These are phyloP conservation scores for Leptoteleia sp. DNA, from an alignment of 1,140 invertebrate genomes.

Conservation along the genomic window DNA sequence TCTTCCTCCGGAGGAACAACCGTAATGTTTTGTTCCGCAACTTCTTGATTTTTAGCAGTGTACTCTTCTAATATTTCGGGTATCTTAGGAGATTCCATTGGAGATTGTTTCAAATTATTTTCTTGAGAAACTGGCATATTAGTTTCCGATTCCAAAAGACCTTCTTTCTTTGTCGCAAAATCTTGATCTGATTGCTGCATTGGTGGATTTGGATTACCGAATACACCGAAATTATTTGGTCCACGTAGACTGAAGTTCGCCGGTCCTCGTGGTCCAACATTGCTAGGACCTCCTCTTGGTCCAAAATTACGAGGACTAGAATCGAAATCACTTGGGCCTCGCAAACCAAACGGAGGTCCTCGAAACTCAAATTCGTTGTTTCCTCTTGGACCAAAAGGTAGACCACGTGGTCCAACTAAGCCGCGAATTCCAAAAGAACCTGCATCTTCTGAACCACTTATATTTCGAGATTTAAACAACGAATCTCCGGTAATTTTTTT, in stretches of 20 bases:
- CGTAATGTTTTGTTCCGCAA: constrained; percentile 2
- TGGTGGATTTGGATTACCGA: constrained; percentile 7
- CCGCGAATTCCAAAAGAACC: constrained; percentile 17
- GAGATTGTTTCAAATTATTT: constrained; percentile 9
- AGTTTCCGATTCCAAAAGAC: background rate
- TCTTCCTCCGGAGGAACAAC: background rate
- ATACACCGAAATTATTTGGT: constrained; percentile 20
- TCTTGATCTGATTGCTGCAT: background rate
- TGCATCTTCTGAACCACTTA: constrained; percentile 2
- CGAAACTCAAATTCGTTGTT: constrained; percentile 31
- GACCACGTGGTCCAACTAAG: constrained; percentile 22
- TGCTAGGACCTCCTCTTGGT: background rate
- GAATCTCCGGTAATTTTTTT: constrained; percentile 76
- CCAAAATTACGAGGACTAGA: constrained; percentile 23
- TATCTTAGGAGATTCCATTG: constrained; percentile 32
- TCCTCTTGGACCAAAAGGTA: constrained; percentile 22
- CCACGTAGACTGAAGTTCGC: constrained; percentile 19
- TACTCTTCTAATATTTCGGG: constrained; percentile 22
- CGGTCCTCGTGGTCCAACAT: constrained; percentile 57
- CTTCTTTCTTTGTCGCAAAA: background rate
- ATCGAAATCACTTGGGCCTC: constrained; percentile 36
- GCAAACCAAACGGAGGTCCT: constrained; percentile 20
- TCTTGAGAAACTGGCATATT: constrained; percentile 1
- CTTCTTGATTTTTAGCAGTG: constrained; percentile 1
- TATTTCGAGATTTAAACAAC: constrained; percentile 64